phyloP scores from a whole-genome alignment of 2,113 vertebrate species.

The Pelobates fuscus region DNA sequence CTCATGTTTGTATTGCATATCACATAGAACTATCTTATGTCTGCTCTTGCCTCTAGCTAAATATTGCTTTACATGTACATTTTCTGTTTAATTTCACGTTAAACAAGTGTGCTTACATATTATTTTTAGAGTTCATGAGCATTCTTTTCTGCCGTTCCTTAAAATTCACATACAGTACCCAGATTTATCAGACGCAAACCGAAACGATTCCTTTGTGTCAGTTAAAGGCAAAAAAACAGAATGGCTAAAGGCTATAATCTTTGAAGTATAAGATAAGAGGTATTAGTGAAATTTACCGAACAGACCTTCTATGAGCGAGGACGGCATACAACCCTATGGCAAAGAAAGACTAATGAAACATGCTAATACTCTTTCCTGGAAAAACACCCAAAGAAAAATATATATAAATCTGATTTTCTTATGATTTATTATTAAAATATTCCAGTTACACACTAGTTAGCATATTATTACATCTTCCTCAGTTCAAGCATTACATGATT shows the following conservation, averaged over 20 bases:
- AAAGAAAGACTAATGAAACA: conserved; percentile 43
- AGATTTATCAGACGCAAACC: conserved; percentile 29
- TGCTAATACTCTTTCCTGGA: conserved; percentile 26
- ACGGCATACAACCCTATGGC: conserved; percentile 35
- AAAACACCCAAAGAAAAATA: conserved; percentile 24
- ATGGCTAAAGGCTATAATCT: conserved; percentile 28
- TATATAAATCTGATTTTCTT: conserved; percentile 16
- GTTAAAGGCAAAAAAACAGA: conserved; percentile 31
- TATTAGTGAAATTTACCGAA: conserved; percentile 44
- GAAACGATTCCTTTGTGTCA: conserved; percentile 41
- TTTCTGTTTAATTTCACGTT: background rate
- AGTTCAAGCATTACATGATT: conserved; percentile 11
- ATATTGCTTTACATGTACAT: background rate
- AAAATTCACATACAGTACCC: conserved; percentile 12
- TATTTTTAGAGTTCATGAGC: background rate
- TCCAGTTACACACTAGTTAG: conserved; percentile 30
- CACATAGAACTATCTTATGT: background rate
- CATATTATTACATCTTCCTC: conserved; percentile 24
- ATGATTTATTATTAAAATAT: conserved; percentile 41
- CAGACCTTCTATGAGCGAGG: conserved; percentile 28
- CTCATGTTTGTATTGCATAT: background rate
- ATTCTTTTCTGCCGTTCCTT: background rate
- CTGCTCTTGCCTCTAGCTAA: background rate
- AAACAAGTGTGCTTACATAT: background rate
- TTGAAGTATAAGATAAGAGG: conserved; percentile 45